Evolutionary conservation across 2,888 invertebrate species (phyloP).

Genomic region (Ophraella communa): DNA sequence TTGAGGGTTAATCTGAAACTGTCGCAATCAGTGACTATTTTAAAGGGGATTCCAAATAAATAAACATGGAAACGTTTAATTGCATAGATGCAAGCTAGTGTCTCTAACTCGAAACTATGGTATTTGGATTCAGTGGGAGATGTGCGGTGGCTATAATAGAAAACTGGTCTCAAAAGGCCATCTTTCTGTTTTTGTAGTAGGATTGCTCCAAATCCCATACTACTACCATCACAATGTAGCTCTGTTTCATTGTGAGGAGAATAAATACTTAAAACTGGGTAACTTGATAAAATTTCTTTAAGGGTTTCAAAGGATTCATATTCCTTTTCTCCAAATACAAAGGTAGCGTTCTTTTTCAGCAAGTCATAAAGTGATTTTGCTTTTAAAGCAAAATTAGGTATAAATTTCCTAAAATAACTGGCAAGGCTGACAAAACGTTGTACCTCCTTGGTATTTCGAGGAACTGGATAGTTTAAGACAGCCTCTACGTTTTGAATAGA

Average conservation of each 20-base stretch:
- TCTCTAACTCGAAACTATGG: conserved; percentile 17
- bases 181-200: background rate
- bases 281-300: background rate
- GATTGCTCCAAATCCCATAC: background rate
- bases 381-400: conserved; percentile 37
- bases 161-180: background rate
- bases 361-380: conserved; percentile 42
- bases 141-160: background rate
- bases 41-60: conserved; percentile 19
- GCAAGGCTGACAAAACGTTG: conserved; percentile 41
- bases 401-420: conserved; percentile 43
- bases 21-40: conserved; percentile 25
- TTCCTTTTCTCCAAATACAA: conserved; percentile 29
- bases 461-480: conserved; percentile 12
- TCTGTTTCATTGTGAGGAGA: background rate
- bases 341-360: conserved; percentile 39
- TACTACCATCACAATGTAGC: background rate
- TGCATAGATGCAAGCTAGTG: conserved; percentile 16
- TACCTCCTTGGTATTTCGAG: conserved; percentile 26
- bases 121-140: background rate
- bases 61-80: conserved; percentile 25
- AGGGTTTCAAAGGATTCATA: background rate
- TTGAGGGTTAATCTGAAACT: too few relatives aligned
- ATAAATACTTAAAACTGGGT: background rate
- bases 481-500: background rate